Conservation (phyloP, 2,888 invertebrate species). For the Leptopilina myrica region DNA sequence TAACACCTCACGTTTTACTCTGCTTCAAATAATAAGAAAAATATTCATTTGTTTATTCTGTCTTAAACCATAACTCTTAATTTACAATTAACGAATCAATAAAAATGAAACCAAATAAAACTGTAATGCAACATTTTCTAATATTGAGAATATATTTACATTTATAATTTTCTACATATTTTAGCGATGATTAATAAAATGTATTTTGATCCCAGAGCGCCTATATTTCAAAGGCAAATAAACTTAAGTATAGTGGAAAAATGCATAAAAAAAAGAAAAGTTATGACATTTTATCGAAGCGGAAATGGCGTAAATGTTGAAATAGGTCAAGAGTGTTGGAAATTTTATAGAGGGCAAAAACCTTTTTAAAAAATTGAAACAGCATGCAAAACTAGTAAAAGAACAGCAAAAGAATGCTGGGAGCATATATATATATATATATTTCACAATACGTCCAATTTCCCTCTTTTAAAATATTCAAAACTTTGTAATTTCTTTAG, state of each 20-base stretch:
- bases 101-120: no score
- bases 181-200: not conserved
- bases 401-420: not conserved
- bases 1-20: no score
- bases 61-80: no score
- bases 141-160: no score
- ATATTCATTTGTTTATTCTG: no score
- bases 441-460: no score
- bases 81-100: no score
- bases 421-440: no score
- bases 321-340: conserved; percentile 27
- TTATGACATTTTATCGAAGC: conserved; percentile 11
- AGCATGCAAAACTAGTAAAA: not conserved
- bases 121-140: no score
- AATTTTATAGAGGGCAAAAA: conserved; percentile 12
- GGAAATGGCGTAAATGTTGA: conserved; percentile 9
- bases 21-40: no score
- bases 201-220: not conserved
- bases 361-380: conserved; percentile 31
- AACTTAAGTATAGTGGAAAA: not conserved
- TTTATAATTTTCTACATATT: not conserved
- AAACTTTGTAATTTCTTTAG: no score
- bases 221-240: not conserved
- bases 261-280: not conserved
- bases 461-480: no score